Conservation (phyloP, 37 sponge, comb jelly and placozoan genomes). For the Chondrilla cf. caribensis region DNA sequence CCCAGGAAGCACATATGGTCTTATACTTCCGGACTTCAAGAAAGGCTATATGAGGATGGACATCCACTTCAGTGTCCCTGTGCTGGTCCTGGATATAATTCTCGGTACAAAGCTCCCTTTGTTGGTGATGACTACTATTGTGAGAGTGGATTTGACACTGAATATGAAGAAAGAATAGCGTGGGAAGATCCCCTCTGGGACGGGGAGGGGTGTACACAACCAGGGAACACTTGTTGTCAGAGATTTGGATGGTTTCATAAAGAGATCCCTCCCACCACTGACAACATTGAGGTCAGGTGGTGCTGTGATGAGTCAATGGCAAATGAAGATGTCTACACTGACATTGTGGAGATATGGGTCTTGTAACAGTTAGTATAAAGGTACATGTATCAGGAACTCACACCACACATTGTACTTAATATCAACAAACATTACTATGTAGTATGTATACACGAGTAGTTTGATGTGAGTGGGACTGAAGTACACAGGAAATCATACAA, state of each 20-base stretch:
- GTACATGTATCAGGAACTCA: background rate
- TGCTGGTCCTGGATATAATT: background rate
- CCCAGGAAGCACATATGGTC: constrained; percentile 30
- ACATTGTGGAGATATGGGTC: constrained; percentile 34
- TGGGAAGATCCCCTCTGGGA: constrained; percentile 54
- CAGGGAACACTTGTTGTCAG: constrained; percentile 22
- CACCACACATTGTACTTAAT: too few relatives aligned
- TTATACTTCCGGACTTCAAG: background rate
- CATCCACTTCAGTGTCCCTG: background rate
- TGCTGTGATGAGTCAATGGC: constrained; percentile 24
- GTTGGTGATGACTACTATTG: constrained; percentile 29
- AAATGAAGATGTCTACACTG: constrained; percentile 43
- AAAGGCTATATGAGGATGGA: background rate
- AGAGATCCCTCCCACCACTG: constrained; percentile 14
- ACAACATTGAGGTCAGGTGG: constrained; percentile 53
- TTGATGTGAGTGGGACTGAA: too few relatives aligned
- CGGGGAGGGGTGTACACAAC: constrained; percentile 28
- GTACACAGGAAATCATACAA: too few relatives aligned
- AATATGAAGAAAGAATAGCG: background rate
- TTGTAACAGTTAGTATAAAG: constrained; percentile 21
- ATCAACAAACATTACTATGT: too few relatives aligned
- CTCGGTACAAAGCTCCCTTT: background rate
- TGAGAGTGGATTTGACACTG: constrained; percentile 9
- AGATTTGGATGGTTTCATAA: constrained; percentile 39
- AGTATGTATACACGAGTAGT: too few relatives aligned